These are phyloP conservation scores for Eurosta solidaginis DNA, from an alignment of 1,140 invertebrate genomes.

Conservation along the genomic window DNA sequence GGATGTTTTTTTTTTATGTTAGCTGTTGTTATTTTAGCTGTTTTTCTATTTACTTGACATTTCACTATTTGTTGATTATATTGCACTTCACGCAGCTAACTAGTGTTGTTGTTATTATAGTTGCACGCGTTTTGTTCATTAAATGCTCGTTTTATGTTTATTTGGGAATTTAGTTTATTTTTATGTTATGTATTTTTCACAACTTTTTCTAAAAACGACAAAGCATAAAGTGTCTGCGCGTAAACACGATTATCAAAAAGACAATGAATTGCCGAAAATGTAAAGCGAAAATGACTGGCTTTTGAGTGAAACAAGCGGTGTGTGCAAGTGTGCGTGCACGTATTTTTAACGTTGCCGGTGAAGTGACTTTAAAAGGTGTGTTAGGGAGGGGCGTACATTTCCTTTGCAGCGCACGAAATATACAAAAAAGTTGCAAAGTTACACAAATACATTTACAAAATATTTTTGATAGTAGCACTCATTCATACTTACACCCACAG, in stretches of 20 bases:
- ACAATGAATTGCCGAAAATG: neutral
- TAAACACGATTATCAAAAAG: neutral
- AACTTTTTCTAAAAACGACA: neutral
- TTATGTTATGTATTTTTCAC: no score
- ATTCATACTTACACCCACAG: neutral
- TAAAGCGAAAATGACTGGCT: neutral
- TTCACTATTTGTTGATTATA: no score
- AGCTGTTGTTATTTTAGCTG: neutral
- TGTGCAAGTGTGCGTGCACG: neutral
- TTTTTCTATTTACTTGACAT: neutral
- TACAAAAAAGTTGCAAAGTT: no score
- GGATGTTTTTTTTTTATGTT: neutral
- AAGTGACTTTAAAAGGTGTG: neutral
- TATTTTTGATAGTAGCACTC: neutral
- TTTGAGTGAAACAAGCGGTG: neutral
- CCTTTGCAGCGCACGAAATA: no score
- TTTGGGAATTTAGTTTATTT: conserved; percentile 15
- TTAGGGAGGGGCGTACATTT: no score
- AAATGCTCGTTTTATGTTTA: conserved; percentile 6
- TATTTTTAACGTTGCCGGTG: neutral
- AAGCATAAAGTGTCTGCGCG: conserved; percentile 13
- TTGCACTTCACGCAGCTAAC: neutral
- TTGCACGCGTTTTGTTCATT: conserved; percentile 23
- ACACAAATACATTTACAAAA: no score
- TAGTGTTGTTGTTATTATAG: neutral